Evolutionary conservation across 2,113 vertebrate genomes (phyloP).

Genomic region (Azemiops feae): DNA sequence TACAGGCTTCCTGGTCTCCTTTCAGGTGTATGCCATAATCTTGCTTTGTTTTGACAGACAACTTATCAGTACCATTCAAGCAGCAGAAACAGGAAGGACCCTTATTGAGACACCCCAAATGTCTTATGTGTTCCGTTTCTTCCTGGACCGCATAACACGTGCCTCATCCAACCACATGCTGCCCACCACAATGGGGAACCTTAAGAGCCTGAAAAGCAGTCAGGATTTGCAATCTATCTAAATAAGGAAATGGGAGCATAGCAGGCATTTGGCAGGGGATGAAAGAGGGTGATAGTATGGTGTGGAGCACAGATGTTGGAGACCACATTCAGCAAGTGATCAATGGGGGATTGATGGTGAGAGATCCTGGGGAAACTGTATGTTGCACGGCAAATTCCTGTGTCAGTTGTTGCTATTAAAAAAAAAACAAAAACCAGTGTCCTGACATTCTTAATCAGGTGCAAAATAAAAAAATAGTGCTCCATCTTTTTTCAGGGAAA

Average conservation of each 20-base stretch:
- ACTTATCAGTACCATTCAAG: too few relatives aligned
- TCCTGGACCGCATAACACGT: neutral
- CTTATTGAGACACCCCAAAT: too few relatives aligned
- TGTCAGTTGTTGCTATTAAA: rapidly evolving
- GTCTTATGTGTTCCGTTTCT: neutral
- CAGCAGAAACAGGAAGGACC: too few relatives aligned
- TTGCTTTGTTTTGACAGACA: too few relatives aligned
- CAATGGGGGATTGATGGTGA: neutral
- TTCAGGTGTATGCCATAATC: too few relatives aligned
- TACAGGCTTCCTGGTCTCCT: too few relatives aligned
- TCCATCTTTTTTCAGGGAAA: neutral
- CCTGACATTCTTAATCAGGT: neutral
- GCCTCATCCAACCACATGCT: neutral
- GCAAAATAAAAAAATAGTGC: neutral
- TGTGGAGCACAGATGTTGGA: neutral
- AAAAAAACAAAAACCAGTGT: neutral
- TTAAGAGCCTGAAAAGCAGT: neutral
- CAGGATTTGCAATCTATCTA: neutral
- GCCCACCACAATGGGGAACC: neutral
- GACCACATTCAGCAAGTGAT: too few relatives aligned
- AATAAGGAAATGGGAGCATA: neutral
- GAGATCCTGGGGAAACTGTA: neutral
- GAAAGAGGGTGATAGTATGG: neutral
- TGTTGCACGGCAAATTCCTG: neutral
- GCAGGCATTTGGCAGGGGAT: neutral